Conservation (phyloP, 2,113 vertebrate species). For the Saguinus imperator region DNA sequence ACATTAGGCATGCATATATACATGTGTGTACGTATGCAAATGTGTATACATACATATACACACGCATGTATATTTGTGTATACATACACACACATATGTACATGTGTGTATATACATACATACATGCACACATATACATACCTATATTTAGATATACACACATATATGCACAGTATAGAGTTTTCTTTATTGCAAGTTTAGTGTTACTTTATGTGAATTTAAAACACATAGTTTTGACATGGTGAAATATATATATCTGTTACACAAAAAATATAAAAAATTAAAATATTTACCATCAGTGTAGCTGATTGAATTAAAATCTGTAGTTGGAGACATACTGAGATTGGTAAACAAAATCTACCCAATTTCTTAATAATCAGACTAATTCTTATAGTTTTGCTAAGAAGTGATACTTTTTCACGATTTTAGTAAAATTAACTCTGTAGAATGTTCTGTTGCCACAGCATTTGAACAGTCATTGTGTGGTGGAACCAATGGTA, state of each 20-base stretch:
- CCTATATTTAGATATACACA: not conserved
- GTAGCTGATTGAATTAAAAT: not conserved
- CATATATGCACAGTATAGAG: not conserved
- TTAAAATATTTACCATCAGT: not conserved
- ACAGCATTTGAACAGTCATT: not conserved
- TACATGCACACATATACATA: not conserved
- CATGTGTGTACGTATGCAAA: too few relatives aligned
- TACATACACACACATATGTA: too few relatives aligned
- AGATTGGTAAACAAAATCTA: not conserved
- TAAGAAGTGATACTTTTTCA: not conserved
- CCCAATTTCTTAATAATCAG: not conserved
- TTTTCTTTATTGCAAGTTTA: not conserved
- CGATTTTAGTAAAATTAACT: not conserved
- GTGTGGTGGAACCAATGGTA: not conserved
- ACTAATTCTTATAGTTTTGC: not conserved
- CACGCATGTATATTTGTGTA: not conserved
- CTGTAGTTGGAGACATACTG: not conserved
- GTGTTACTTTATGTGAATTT: not conserved
- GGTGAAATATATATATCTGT: not conserved
- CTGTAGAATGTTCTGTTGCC: not conserved
- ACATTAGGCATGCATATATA: not conserved
- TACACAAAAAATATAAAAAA: not conserved
- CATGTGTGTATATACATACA: not conserved
- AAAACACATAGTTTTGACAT: not conserved
- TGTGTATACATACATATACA: not conserved